Evolutionary conservation across 2,797 vertebrate species (phyloP).

Genomic region (Poeciliopsis turneri): DNA sequence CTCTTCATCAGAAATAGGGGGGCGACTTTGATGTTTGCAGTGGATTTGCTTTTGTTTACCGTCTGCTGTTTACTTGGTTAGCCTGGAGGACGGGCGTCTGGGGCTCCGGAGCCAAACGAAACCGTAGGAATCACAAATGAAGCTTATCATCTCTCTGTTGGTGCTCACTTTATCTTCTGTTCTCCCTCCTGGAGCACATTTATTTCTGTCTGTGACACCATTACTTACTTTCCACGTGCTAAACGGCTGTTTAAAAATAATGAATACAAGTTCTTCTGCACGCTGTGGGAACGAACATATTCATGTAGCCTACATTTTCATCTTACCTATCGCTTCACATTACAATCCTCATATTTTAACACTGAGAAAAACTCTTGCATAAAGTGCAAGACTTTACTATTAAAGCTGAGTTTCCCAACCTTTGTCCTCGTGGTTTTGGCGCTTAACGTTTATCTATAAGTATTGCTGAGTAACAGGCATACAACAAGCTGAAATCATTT

Average conservation of each 20-base stretch:
- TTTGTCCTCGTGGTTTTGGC: background rate
- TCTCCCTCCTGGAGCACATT: constrained; percentile 27
- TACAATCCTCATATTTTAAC: background rate
- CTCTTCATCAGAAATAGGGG: constrained; percentile 35
- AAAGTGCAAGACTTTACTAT: background rate
- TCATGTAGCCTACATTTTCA: background rate
- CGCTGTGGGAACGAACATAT: background rate
- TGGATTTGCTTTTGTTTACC: constrained; percentile 50
- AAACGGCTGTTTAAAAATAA: background rate
- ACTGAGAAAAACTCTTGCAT: background rate
- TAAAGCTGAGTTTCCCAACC: background rate
- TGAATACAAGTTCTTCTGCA: background rate
- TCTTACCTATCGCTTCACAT: background rate
- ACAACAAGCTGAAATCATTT: background rate
- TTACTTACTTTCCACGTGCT: constrained; percentile 17
- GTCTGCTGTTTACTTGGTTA: constrained; percentile 32
- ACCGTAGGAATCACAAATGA: constrained; percentile 45
- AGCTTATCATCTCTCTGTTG: constrained; percentile 29
- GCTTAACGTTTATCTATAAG: background rate
- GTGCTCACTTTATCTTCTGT: background rate
- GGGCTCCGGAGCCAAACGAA: constrained; percentile 3
- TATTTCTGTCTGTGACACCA: constrained; percentile 19
- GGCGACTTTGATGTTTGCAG: constrained; percentile 32
- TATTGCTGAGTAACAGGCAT: background rate
- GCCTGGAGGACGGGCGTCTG: constrained; percentile 12